Conservation (phyloP, 2,113 vertebrate genomes). For the Mus pahari region DNA sequence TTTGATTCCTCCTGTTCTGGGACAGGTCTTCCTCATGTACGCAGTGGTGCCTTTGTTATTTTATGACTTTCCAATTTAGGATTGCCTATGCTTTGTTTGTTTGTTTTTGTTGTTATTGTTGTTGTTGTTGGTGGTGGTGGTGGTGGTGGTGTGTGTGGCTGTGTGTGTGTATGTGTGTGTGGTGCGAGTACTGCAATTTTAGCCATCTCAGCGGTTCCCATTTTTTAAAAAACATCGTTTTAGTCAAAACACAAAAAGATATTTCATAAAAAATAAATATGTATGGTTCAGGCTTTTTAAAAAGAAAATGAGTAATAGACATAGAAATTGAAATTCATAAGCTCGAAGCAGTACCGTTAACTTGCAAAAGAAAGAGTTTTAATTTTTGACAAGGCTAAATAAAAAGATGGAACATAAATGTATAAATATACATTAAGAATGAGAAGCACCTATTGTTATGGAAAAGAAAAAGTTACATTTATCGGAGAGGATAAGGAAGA, state of each 20-base stretch:
- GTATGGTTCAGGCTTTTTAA: background rate
- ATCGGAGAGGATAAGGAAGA: background rate
- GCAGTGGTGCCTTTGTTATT: background rate
- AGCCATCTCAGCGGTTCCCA: background rate
- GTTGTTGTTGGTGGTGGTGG: too few relatives aligned
- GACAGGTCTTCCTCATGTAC: background rate
- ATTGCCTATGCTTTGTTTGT: background rate
- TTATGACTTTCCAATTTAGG: background rate
- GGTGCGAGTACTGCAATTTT: background rate
- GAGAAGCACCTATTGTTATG: background rate
- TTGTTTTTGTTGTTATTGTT: too few relatives aligned
- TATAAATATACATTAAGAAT: background rate
- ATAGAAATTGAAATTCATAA: slow-evolving; percentile 17
- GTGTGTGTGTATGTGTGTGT: background rate
- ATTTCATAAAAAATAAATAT: slow-evolving; percentile 7
- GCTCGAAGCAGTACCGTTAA: background rate
- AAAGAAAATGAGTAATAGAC: background rate
- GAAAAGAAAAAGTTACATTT: background rate
- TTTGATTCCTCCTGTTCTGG: background rate
- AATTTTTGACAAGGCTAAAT: slow-evolving; percentile 36
- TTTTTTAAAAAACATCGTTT: background rate
- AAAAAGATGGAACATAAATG: background rate
- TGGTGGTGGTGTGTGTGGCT: background rate
- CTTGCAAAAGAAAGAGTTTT: slow-evolving; percentile 15
- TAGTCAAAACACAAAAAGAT: background rate